Evolutionary conservation across 2,113 vertebrate genomes (phyloP).

Genomic region (Lontra canadensis): DNA sequence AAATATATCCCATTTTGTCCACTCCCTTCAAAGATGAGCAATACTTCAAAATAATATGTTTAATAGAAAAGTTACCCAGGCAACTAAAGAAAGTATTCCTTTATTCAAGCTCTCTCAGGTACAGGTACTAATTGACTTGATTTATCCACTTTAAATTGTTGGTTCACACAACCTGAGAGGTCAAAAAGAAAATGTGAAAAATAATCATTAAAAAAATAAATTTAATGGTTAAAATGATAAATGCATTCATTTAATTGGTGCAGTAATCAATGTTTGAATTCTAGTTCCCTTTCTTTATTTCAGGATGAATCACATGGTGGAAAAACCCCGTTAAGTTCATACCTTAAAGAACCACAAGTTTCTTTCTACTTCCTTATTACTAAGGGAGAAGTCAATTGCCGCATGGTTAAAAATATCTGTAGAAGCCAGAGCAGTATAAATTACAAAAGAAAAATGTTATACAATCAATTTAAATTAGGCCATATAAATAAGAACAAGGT

Average conservation of each 20-base stretch:
- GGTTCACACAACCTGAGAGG: not conserved
- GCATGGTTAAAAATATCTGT: not conserved
- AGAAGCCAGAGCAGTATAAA: not conserved
- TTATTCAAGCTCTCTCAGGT: not conserved
- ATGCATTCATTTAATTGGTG: not conserved
- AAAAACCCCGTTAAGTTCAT: not conserved
- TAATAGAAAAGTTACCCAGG: not conserved
- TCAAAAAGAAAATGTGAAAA: not conserved
- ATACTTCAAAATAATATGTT: not conserved
- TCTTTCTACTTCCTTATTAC: conserved; percentile 47
- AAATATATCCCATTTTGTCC: not conserved
- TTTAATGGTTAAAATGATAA: not conserved
- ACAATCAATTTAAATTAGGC: not conserved
- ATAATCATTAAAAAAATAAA: not conserved
- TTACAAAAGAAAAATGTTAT: not conserved
- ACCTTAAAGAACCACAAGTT: not conserved
- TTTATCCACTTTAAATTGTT: not conserved
- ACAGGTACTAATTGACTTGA: not conserved
- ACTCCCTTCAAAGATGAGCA: not conserved
- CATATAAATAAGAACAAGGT: not conserved
- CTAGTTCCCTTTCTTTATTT: conserved; percentile 37
- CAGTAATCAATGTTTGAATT: not conserved
- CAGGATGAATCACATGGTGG: not conserved
- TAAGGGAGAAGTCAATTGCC: not conserved
- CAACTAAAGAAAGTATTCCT: not conserved